Base-by-base conservation (phyloP, 2,888 invertebrate species). In the Drosophila rubida region DNA sequence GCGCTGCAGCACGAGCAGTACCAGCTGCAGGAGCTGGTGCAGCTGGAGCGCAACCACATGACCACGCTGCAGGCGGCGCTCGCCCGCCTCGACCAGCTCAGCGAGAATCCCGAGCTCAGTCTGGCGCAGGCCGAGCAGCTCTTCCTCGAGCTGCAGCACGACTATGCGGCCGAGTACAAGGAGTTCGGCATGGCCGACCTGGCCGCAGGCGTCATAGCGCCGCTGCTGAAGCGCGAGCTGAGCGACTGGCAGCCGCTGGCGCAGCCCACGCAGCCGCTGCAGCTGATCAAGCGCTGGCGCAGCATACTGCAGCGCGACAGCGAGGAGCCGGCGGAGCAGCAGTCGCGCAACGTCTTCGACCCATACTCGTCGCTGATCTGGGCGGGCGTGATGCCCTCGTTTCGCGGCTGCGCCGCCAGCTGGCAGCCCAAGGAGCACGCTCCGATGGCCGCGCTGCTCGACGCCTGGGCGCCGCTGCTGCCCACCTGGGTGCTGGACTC, bases 391-490 rank as follows among this genome's bases (percentile, higher is more conserved):
- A 95, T 97, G 94, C 97, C 97, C 32, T 94, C 94, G 69, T 93
- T 98, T 79, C 93, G 96, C 73, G 93, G 93, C 64, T 94, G 95
- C 61, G 93, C 91, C 2, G 76, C 74, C 16, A 51, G 90, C 94
- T 99, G 99, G 99, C 95, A 96, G 90, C 96, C 97, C 0, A 95
- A 97, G 57, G 93, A 94, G 50, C 96, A 96, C 41, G 95, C 95
- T 14, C 93, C 95, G 0, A 94, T 99, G 94, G 94, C 97, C 2
- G 94, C 94, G 11, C 92, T 98, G 0, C 90, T 99, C 22, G 95
- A 96, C 77, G 93, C 94, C 4, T 99, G 99, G 99, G 93, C 94
- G 57, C 94, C 94, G 0, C 91, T 97, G 0, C 91, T 97, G 57
- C 97, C 99, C 0, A 92, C 93, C 0, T 98, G 98, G 97, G 95